Percentiles rank a stretch among this genome's conserved stretches.
Evolutionary conservation across 2,113 vertebrate genomes (phyloP).

Genomic region (Elephas maximus): DNA sequence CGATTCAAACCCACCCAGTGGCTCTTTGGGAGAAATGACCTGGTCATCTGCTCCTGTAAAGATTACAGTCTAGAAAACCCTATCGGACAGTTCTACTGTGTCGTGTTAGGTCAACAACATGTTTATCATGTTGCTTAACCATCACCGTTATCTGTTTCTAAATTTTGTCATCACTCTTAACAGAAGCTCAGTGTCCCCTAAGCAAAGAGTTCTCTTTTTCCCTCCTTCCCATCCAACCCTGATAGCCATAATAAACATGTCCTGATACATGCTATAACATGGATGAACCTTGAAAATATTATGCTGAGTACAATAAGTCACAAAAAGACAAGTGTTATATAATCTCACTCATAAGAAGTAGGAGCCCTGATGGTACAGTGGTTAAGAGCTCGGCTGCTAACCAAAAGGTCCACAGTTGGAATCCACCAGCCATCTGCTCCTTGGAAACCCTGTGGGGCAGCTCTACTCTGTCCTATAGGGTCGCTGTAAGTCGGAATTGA

Average conservation of each 20-base stretch:
- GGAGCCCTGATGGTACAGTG: no score
- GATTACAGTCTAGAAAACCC: background rate
- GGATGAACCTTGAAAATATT: background rate
- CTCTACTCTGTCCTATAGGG: no score
- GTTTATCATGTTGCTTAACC: background rate
- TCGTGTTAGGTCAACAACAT: background rate
- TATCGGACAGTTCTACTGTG: background rate
- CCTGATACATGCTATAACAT: background rate
- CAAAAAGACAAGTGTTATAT: background rate
- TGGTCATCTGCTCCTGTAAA: background rate
- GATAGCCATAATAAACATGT: background rate
- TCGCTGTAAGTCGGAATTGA: no score
- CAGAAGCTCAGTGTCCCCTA: background rate
- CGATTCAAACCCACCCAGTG: background rate
- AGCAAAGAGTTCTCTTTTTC: background rate
- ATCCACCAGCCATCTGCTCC: no score
- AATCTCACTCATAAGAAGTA: background rate
- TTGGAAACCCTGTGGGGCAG: no score
- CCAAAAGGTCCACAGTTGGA: no score
- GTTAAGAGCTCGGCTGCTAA: no score
- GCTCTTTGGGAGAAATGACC: background rate
- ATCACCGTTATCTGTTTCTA: background rate
- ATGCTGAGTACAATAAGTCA: background rate
- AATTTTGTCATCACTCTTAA: background rate
- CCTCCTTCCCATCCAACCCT: background rate